These are phyloP conservation scores for Caenorhabditis briggsae DNA, from an alignment of 1,140 invertebrate species.

Conservation along the genomic window DNA sequence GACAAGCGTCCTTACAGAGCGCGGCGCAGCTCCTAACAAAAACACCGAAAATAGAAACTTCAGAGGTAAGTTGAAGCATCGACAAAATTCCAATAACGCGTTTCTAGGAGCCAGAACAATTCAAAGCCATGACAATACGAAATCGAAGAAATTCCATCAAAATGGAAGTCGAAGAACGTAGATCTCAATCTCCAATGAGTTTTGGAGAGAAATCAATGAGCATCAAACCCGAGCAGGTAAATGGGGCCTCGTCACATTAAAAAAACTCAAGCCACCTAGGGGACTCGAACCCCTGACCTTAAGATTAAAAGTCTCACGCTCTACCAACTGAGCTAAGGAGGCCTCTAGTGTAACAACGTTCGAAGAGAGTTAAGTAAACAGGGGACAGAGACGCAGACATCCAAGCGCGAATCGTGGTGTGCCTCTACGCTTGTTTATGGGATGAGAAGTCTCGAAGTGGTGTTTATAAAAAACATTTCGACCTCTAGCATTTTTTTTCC, in stretches of 20 bases:
- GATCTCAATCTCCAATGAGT: constrained; percentile 26
- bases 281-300: constrained; percentile 5
- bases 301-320: constrained; percentile 34
- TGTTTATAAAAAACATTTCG: too few relatives aligned
- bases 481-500: too few relatives aligned
- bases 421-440: too few relatives aligned
- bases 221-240: constrained; percentile 19
- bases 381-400: too few relatives aligned
- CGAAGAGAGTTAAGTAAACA: too few relatives aligned
- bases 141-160: constrained; percentile 7
- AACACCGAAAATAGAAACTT: not conserved
- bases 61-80: not conserved
- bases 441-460: too few relatives aligned
- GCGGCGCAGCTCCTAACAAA: not conserved
- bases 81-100: not conserved
- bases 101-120: not conserved
- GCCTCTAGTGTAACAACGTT: not conserved
- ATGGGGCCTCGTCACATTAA: not conserved
- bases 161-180: not conserved
- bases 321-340: constrained; percentile 39
- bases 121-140: not conserved
- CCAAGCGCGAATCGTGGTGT: too few relatives aligned
- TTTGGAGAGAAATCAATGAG: constrained; percentile 40
- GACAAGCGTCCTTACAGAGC: not conserved
- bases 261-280: too few relatives aligned